A percentile compares a stretch with the other conserved stretches of the same genome.
Evolutionary conservation across 2,888 invertebrate genomes (phyloP).

Genomic region (Patella pellucida): DNA sequence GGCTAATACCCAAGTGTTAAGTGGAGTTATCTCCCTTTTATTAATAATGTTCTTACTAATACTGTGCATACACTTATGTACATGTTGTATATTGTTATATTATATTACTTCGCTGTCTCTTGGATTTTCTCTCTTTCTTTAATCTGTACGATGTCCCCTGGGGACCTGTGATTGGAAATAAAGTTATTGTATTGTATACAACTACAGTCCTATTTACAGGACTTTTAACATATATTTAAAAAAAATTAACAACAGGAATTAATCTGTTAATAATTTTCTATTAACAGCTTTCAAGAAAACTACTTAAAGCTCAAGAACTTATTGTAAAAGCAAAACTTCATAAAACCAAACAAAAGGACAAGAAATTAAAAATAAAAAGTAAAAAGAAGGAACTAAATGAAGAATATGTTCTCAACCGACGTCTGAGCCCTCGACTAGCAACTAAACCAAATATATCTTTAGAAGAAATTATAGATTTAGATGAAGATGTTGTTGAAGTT

Average conservation of each 20-base stretch:
- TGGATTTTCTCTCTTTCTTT: too few species aligned
- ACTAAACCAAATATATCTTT: neutral
- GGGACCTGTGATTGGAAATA: too few species aligned
- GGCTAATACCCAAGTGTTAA: too few species aligned
- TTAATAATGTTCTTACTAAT: too few species aligned
- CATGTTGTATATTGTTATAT: too few species aligned
- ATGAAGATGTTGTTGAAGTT: slow-evolving; percentile 11
- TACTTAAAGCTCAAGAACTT: slow-evolving; percentile 41
- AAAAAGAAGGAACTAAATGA: slow-evolving; percentile 23
- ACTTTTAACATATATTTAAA: too few species aligned
- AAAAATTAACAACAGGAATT: neutral
- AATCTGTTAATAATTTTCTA: slow-evolving; percentile 9
- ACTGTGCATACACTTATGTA: too few species aligned
- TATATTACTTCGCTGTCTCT: too few species aligned
- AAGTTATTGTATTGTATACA: too few species aligned
- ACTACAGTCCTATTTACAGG: too few species aligned
- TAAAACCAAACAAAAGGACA: slow-evolving; percentile 14
- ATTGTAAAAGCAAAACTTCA: slow-evolving; percentile 46
- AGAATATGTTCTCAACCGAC: slow-evolving; percentile 11
- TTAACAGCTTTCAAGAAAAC: slow-evolving; percentile 31
- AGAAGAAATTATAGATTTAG: slow-evolving; percentile 5
- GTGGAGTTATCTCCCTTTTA: too few species aligned
- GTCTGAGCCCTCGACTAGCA: neutral
- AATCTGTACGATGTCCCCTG: too few species aligned
- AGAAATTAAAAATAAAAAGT: slow-evolving; percentile 24